Evolutionary conservation across 2,113 vertebrate genomes (phyloP), one percentile per base, ranked within the genome.

Genomic region (Caretta caretta): DNA sequence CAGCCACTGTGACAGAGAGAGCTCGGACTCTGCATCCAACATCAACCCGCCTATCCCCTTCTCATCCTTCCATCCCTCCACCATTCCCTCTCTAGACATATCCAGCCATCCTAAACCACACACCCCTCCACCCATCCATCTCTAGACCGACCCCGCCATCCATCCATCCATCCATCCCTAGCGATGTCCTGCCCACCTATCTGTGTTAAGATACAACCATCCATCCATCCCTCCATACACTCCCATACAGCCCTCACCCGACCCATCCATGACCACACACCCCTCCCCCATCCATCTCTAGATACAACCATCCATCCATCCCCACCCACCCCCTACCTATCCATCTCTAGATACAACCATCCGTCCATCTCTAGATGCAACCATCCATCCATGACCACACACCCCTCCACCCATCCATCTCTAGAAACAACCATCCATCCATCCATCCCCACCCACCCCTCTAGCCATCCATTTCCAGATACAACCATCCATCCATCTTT

Each of bases 11-110:
- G 4, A n/a, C n/a, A 12, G 72, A 24, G 10, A n/a, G 19, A 10
- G 6, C 24, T 42, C 4, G 6, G 20, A 10, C 38, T 11, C 10
- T 31, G 7, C 4, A 0, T 17, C 46, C 46, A 5, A 16, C 13
- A 48, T 4, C 46, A 29, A 2, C 3, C 14, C 12, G 1, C 27
- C 8, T 17, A 8, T 42, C 38, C 20, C 38, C 8, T 14, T 42
- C 9, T 24, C 38, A n/a, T 12, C 38, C 10, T 5, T 46, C 72
- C 38, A 11, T 76, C 38, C 38, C n/a, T 76, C 38, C 72, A 11
- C 24, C 65, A 31, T 35, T 19, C 6, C 6, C 35, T n/a, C 31
- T n/a, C 14, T 25, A 22, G 20, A 46, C 42, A 38, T 5, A 4
- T 11, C 38, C 72, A 76, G 5, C 10, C 42, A 75, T 54, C 20